Evolutionary conservation across 1,140 invertebrate genomes (phyloP), one percentile per base, ranked within the genome.

Genomic region (Zaprionus africanus): DNA sequence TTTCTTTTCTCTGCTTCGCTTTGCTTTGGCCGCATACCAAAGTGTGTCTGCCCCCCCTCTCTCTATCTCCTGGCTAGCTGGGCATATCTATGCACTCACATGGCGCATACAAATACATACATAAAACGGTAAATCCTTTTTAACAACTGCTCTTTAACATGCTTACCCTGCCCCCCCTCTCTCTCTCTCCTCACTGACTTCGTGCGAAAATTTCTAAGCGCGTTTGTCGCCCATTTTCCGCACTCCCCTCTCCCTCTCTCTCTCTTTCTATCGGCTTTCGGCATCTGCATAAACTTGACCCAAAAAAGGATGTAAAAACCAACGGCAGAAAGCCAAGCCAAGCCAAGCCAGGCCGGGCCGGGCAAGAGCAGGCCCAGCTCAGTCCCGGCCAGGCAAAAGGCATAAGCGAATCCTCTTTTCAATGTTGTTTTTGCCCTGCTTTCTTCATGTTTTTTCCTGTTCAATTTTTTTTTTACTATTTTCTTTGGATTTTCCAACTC

Each of bases 91-190:
- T 62, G 26, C 61, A 49, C 70, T 51, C 75, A 58, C 77, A 66
- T 68, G 38, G 56, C 49, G 68, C 68, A 76, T 56, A 70, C 64
- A 84, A 88, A 90, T 82, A 51, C 22, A 78, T 82, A 51, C 24
- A 78, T 82, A 82, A 90, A 90, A 90, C 79, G 86, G 72, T 90
- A 90, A 90, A 90, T 90, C 85, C 85, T 80, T 90, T 90, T 85
- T 90, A 90, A 90, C 85, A 90, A 90, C 85, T 88, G 84, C 84
- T 90, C 81, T 90, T 90, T 90, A 90, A 90, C 85, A 90, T 90
- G 88, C 84, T 76, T 56, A 49, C 34, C 65, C 54, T 60, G 24
- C 49, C 36, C 57, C 31, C 15, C 13, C 36, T 22, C 38, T 26
- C 22, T 26, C 28, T n/a, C n/a, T n/a, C n/a, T n/a, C 17, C 5